phyloP scores from a whole-genome alignment of 2,888 invertebrate genomes.

The Nomada lathburiana region DNA sequence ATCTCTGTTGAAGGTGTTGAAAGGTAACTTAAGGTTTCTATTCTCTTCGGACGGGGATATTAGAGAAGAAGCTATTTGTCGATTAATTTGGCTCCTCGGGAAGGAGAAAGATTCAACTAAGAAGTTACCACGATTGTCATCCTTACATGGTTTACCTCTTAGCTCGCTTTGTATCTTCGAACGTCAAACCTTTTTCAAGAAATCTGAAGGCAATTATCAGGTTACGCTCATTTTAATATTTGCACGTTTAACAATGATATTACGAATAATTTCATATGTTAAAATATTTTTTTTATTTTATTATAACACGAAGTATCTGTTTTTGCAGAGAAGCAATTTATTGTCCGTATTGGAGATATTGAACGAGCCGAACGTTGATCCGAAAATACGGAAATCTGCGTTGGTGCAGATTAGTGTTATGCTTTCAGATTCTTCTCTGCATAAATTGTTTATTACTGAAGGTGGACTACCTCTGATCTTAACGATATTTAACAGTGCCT shows the following conservation, averaged over 20 bases:
- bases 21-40: conserved; percentile 85
- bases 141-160: conserved; percentile 84
- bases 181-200: conserved; percentile 70
- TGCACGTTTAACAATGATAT: neutral
- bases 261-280: neutral
- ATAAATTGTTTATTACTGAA: conserved; percentile 87
- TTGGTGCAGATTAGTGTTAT: conserved; percentile 89
- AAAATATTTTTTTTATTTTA: neutral
- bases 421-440: conserved; percentile 87
- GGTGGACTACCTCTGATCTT: conserved; percentile 86
- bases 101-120: conserved; percentile 83
- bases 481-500: conserved; percentile 84
- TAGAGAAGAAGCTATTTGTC: conserved; percentile 85
- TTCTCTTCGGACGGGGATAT: conserved; percentile 83
- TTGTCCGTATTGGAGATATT: conserved; percentile 80
- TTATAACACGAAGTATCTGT: neutral
- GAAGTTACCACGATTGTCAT: conserved; percentile 85
- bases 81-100: conserved; percentile 85
- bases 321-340: conserved; percentile 85
- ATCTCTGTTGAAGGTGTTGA: conserved; percentile 81
- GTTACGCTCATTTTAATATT: conserved; percentile 62
- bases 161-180: conserved; percentile 84
- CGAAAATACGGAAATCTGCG: conserved; percentile 89
- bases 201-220: conserved; percentile 80
- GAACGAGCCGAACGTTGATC: conserved; percentile 85